A percentile compares a stretch with the other conserved stretches of the same genome.
Conservation (phyloP, 2,797 vertebrate species). For the Dermochelys coriacea region DNA sequence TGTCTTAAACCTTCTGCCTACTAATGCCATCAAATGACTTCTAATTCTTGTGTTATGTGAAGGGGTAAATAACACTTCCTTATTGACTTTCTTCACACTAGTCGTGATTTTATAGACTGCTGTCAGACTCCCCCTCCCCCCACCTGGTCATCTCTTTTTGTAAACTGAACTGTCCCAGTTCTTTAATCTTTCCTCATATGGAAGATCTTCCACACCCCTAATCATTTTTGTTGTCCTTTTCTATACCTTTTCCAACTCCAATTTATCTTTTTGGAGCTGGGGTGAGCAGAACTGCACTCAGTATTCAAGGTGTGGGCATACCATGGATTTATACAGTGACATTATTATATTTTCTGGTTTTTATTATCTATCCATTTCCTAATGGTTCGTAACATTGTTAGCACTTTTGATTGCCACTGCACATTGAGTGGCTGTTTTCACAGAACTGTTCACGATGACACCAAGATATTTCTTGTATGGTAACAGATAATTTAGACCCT, state of each 20-base stretch:
- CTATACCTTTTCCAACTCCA: background rate
- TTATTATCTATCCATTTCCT: background rate
- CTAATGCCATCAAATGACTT: background rate
- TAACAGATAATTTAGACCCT: background rate
- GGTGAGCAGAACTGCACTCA: background rate
- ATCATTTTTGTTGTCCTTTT: background rate
- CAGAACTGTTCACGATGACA: background rate
- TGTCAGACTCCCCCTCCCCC: too few species aligned
- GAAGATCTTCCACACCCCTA: background rate
- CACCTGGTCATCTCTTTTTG: too few species aligned
- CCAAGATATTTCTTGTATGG: background rate
- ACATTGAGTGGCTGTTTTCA: background rate
- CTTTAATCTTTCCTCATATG: background rate
- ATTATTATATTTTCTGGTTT: background rate
- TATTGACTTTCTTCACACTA: too few species aligned
- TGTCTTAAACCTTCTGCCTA: background rate
- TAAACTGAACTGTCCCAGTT: background rate
- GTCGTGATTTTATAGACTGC: too few species aligned
- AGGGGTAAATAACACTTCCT: too few species aligned
- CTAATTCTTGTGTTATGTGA: background rate
- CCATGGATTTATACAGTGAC: background rate
- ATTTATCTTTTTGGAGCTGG: background rate
- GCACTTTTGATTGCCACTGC: background rate
- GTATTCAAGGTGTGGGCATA: background rate
- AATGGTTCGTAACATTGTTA: background rate